These are phyloP conservation scores for Theonella swinhoei DNA, from an alignment of 37 sponge, comb jelly and placozoan genomes.

Conservation along the genomic window DNA sequence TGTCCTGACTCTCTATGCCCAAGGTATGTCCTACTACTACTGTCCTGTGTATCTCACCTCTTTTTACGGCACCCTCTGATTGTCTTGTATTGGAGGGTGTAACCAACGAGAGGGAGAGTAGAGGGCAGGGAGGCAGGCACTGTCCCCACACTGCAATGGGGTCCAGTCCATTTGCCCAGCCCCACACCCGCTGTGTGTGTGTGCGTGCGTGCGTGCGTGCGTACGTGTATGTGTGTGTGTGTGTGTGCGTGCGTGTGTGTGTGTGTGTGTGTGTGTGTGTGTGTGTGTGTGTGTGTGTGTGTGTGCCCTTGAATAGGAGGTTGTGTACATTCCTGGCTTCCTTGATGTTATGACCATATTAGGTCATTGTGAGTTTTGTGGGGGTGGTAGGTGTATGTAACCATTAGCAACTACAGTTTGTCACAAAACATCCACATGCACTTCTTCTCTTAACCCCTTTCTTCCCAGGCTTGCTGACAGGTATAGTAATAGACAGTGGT, in stretches of 20 bases:
- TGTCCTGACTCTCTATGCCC: constrained; percentile 99
- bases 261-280: neutral
- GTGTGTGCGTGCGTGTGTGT: neutral
- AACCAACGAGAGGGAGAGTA: constrained; percentile 36
- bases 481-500: constrained; percentile 98
- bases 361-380: constrained; percentile 3
- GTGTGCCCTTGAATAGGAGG: constrained; percentile 29
- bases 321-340: constrained; percentile 1
- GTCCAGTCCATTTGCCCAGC: constrained; percentile 4
- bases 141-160: neutral
- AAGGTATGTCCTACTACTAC: constrained; percentile 64
- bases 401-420: neutral
- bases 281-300: constrained; percentile 16
- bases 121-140: constrained; percentile 13
- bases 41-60: neutral
- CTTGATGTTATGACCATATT: neutral
- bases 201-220: too few species aligned
- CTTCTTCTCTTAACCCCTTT: neutral
- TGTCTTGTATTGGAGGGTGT: neutral
- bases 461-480: constrained; percentile 86
- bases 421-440: neutral
- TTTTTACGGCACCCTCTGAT: constrained; percentile 12
- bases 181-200: constrained; percentile 2
- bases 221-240: too few species aligned
- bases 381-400: constrained; percentile 7